Conservation (phyloP, 2,888 invertebrate genomes). For the Lucinisca nassula region DNA sequence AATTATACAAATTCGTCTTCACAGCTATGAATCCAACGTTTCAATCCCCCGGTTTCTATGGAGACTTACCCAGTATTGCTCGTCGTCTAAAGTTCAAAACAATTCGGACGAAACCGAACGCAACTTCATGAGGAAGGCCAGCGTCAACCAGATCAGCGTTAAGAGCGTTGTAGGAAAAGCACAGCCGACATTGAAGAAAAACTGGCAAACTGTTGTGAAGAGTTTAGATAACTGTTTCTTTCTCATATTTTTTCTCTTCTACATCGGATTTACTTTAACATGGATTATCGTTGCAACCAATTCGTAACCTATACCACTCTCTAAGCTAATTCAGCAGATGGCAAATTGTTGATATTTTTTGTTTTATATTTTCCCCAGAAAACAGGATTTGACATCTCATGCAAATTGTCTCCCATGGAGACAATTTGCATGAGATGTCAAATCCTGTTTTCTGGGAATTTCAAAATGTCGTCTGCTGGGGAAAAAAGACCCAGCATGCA, state of each 20-base stretch:
- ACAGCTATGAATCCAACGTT: conserved; percentile 25
- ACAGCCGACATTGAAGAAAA: not conserved
- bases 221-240: not conserved
- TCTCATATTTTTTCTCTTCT: not conserved
- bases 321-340: not conserved
- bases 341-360: too few relatives aligned
- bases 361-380: too few relatives aligned
- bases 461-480: too few relatives aligned
- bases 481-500: too few relatives aligned
- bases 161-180: not conserved
- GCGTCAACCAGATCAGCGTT: not conserved
- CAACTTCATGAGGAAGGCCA: not conserved
- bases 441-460: too few relatives aligned
- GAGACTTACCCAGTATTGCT: not conserved
- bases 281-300: not conserved
- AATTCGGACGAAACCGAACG: too few relatives aligned
- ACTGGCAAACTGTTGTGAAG: not conserved
- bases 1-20: conserved; percentile 47
- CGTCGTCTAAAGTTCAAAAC: not conserved
- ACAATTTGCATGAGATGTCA: too few relatives aligned
- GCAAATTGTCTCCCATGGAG: too few relatives aligned
- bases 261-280: not conserved
- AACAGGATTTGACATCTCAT: too few relatives aligned
- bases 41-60: conserved; percentile 25
- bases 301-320: not conserved